Base-by-base conservation (phyloP, 2,113 vertebrate genomes). In the Atrichornis clamosus region DNA sequence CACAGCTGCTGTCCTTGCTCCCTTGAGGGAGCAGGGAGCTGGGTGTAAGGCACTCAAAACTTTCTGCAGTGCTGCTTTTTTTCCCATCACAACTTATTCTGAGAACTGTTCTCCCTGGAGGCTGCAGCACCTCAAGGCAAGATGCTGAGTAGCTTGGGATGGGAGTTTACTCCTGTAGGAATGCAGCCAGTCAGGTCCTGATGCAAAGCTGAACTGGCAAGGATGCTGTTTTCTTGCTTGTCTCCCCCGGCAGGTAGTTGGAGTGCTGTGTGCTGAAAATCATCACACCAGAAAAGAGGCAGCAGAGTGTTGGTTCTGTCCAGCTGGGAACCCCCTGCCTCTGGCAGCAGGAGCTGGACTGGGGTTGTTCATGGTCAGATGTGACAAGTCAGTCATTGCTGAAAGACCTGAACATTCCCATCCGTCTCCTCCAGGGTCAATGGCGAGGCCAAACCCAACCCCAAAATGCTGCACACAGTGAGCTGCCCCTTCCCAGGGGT, bases 201-300 rank as follows among this genome's bases (percentile, higher is more conserved):
- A 96, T 95, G 93, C 95, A 97, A 92, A 96, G 84, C 84, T 89
- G 56, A 65, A n/a, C 69, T 46, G 81, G 94, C 73, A 75, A 76
- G 69, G 89, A 92, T 93, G 84, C 73, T 13, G 78, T 39, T 84
- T 81, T 73, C 56, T 84, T 35, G 59, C 73, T 55, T 42, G n/a
- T 79, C 75, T 93, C 23, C 69, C 69, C 78, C 18, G 27, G 62
- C 16, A 22, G 84, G 76, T 23, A 69, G 42, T 14, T 27, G 37
- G 55, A 93, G 77, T 2, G 2, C 18, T 37, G 56, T 11, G 73
- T 12, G 7, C 30, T 42, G 44, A 49, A 74, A 75, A 59, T 32
- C 49, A 49, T 41, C 6, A 1, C 46, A 6, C 13, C 0, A 4
- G 58, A 47, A 68, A 67, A 47, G 75, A 59, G 33, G 49, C 53